These are phyloP conservation scores for Andrena chrysosceles DNA, from an alignment of 2,888 invertebrate species.

Conservation along the genomic window DNA sequence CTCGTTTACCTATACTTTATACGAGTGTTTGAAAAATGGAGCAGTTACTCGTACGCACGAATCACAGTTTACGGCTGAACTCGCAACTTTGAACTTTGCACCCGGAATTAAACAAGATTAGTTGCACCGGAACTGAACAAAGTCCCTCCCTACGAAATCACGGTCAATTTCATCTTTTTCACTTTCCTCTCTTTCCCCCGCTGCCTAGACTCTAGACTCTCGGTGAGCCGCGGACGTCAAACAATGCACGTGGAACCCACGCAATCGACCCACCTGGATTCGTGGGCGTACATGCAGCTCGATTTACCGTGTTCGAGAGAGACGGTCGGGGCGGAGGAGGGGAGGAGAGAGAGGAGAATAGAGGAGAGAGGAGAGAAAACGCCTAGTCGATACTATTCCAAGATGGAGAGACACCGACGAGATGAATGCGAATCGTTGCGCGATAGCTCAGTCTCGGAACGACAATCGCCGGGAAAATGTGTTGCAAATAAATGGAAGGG, in stretches of 20 bases:
- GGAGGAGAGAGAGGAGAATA: background rate
- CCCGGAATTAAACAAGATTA: background rate
- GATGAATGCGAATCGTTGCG: background rate
- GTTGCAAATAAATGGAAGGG: too few species aligned
- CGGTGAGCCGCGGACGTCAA: slow-evolving; percentile 26
- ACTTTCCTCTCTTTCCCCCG: background rate
- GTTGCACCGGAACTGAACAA: background rate
- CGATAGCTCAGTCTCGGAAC: too few species aligned
- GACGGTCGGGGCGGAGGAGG: background rate
- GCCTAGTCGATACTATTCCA: background rate
- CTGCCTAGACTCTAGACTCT: background rate
- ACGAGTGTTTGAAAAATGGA: background rate
- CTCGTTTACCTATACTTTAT: slow-evolving; percentile 6
- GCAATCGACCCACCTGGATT: slow-evolving; percentile 21
- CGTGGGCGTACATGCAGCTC: slow-evolving; percentile 28
- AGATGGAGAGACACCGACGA: slow-evolving; percentile 14
- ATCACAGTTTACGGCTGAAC: slow-evolving; percentile 13
- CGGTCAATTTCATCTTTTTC: slow-evolving; percentile 44
- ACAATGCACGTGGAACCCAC: slow-evolving; percentile 36
- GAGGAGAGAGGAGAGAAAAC: background rate
- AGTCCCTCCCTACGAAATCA: slow-evolving; percentile 40
- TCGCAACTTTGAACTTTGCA: background rate
- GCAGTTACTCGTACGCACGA: background rate
- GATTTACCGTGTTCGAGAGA: background rate
- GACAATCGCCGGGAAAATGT: too few species aligned